phyloP scores from a whole-genome alignment of 2,888 invertebrate species.

The Leucophora obtusa region DNA sequence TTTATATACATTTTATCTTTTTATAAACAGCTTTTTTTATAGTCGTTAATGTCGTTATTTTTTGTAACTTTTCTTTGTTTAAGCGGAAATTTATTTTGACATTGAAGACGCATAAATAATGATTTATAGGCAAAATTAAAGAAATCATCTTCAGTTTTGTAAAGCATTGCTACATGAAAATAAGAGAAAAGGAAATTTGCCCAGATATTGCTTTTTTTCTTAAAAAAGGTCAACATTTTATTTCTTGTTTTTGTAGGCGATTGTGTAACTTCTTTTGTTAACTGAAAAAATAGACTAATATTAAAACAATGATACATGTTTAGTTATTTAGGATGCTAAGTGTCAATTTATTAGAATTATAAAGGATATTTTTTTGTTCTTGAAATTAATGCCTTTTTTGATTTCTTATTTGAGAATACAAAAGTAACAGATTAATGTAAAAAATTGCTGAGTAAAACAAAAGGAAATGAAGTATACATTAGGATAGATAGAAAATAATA shows the following conservation, averaged over 20 bases:
- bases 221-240: slow-evolving; percentile 17
- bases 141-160: slow-evolving; percentile 27
- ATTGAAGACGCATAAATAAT: slow-evolving; percentile 71
- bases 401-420: not conserved
- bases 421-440: not conserved
- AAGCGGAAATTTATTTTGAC: slow-evolving; percentile 71
- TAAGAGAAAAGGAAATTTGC: not conserved
- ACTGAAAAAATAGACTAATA: not conserved
- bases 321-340: slow-evolving; percentile 30
- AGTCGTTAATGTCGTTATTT: slow-evolving; percentile 18
- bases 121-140: slow-evolving; percentile 69
- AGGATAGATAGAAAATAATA: no score
- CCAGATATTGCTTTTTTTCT: slow-evolving; percentile 12
- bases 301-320: slow-evolving; percentile 41
- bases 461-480: not conserved
- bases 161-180: not conserved
- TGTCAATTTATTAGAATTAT: slow-evolving; percentile 40
- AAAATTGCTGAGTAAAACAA: not conserved
- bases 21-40: slow-evolving; percentile 7
- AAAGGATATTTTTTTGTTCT: not conserved
- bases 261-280: not conserved
- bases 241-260: not conserved
- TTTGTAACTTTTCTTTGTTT: slow-evolving; percentile 54
- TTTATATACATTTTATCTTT: slow-evolving; percentile 23
- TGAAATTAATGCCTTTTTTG: not conserved